These are phyloP conservation scores for Drosophila tristis DNA, from an alignment of 1,140 invertebrate species.

Conservation along the genomic window DNA sequence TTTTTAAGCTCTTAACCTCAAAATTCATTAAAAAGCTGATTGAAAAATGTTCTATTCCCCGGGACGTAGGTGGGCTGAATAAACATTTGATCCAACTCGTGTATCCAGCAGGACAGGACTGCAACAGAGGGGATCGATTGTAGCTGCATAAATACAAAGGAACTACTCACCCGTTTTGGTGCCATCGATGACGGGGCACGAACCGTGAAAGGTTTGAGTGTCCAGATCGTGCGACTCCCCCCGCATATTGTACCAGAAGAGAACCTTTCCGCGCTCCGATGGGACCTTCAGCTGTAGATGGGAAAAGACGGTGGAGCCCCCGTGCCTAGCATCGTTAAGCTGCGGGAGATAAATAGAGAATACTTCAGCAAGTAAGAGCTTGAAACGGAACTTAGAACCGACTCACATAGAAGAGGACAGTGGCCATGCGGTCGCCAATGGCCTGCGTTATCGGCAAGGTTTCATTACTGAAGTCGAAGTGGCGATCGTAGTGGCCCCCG, in stretches of 20 bases:
- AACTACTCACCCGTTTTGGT: conserved; percentile 18
- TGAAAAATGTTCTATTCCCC: no score
- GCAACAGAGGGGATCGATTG: not conserved
- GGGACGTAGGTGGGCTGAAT: conserved; percentile 6
- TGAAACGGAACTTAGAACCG: no score
- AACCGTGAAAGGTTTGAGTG: not conserved
- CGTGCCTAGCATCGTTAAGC: not conserved
- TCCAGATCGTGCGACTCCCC: conserved; percentile 19
- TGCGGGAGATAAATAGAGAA: no score
- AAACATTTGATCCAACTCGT: conserved; percentile 37
- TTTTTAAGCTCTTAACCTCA: no score
- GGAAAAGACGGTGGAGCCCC: conserved; percentile 45
- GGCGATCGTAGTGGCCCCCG: no score
- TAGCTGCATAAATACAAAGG: no score
- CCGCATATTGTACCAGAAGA: conserved; percentile 42
- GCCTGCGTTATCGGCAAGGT: no score
- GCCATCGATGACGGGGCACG: conserved; percentile 42
- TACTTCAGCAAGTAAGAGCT: no score
- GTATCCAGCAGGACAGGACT: conserved; percentile 32
- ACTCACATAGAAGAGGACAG: no score
- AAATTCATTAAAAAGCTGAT: no score
- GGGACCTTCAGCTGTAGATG: conserved; percentile 4
- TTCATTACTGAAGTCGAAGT: no score
- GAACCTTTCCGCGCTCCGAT: conserved; percentile 35
- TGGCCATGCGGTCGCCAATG: no score